phyloP scores from a whole-genome alignment of 2,113 vertebrate genomes.

The Ptilorrhoa leucosticta region DNA sequence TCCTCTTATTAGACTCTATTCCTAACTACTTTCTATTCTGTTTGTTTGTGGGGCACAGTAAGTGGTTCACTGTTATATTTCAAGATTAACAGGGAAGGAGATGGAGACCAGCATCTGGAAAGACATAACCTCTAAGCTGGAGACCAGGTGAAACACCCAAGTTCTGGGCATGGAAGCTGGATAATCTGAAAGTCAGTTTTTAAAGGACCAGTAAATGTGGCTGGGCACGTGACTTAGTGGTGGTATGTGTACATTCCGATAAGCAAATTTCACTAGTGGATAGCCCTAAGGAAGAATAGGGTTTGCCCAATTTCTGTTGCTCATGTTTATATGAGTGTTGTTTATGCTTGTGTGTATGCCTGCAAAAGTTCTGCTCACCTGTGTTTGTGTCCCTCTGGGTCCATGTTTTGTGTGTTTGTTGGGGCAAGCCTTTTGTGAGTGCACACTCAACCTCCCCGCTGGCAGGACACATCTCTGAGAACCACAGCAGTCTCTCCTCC shows the following conservation, averaged over 20 bases:
- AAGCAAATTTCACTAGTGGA: neutral
- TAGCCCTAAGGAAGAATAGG: neutral
- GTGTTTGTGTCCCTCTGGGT: neutral
- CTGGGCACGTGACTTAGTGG: neutral
- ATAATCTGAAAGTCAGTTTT: neutral
- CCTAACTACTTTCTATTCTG: neutral
- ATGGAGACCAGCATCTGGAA: neutral
- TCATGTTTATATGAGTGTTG: neutral
- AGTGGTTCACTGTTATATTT: neutral
- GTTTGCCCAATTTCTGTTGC: neutral
- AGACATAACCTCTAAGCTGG: neutral
- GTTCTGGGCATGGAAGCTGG: neutral
- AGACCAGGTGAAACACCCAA: neutral
- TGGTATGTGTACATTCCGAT: rapidly evolving
- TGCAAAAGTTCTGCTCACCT: neutral
- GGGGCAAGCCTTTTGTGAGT: no score
- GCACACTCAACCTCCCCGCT: neutral
- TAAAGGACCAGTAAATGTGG: neutral
- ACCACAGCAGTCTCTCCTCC: neutral
- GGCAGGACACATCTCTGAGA: neutral
- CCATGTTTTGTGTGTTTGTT: neutral
- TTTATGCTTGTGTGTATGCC: neutral
- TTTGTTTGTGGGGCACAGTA: neutral
- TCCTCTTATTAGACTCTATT: neutral
- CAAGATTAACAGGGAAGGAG: neutral